Base-by-base conservation (phyloP, 2,888 invertebrate genomes). In the Xiphydria camelus region DNA sequence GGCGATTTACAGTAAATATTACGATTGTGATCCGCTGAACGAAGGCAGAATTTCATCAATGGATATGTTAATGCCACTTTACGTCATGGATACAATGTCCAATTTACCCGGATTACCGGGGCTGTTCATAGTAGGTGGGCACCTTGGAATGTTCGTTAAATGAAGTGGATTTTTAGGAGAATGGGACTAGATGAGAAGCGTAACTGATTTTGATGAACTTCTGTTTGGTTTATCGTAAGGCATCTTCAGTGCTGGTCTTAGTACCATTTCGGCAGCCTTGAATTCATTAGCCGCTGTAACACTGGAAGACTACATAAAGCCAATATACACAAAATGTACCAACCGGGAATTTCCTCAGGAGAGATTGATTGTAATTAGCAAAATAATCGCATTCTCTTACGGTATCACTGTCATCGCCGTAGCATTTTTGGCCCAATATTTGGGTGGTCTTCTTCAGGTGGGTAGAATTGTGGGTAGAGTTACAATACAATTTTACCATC, bases 261-360 rank as follows among this genome's bases (percentile, higher is more conserved):
- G 94, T 32, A 94, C 94, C 0, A 88, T 96, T 47, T 95, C 94
- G 0, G 93, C 95, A 0, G 87, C 93, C 1, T 83, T 95, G 47
- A 95, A 94, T 66, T 91, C 94, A 1, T 78, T 96, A 34, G 88
- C 95, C 0, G 94, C 95, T 0, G 91, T 95, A 9, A 90, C 93
- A 0, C 77, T 94, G 32, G 88, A 92, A 64, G 96, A 96, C 76
- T 92, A 94, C 56, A 76, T 94, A 2, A 85, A 84, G 47, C 73
- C 73, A 3, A 4, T 51, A 4, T 70, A 47, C 35, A 50, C 5
- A n/a, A 54, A 36, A 14, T 61, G 18, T 9, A 35, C 54, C 4
- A 63, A 65, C 40, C 32, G 38, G 29, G 62, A 67, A 40, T 52
- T 71, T 12, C 48, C 62, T 2, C 10, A 49, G 2, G 12, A 48